phyloP scores from a whole-genome alignment of 2,113 vertebrate species.

The Patagioenas fasciata region DNA sequence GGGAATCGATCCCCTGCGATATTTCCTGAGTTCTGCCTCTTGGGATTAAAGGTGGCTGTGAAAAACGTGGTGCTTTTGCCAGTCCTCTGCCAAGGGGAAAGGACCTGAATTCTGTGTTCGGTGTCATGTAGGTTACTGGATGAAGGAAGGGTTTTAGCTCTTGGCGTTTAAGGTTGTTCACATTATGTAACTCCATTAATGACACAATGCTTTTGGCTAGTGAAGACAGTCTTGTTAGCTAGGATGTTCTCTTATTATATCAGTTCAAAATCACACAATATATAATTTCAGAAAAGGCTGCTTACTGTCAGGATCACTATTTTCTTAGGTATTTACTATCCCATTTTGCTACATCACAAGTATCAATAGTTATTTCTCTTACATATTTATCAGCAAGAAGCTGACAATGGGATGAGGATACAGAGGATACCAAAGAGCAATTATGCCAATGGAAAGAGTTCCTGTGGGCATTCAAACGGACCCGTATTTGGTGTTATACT shows the following conservation, averaged over 20 bases:
- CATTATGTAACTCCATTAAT: neutral
- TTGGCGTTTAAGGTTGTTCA: neutral
- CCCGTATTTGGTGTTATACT: neutral
- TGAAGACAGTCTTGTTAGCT: neutral
- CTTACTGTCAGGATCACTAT: neutral
- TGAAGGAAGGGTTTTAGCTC: neutral
- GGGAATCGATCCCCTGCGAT: neutral
- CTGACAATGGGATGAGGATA: neutral
- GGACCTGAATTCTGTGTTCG: neutral
- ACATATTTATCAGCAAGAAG: neutral
- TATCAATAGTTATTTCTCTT: neutral
- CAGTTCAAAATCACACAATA: neutral
- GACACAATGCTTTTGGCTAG: rapidly evolving
- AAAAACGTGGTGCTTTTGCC: neutral
- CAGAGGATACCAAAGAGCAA: neutral
- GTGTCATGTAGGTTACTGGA: neutral
- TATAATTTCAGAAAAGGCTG: neutral
- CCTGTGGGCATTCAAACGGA: neutral
- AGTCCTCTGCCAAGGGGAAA: conserved; percentile 23
- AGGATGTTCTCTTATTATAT: too few relatives aligned
- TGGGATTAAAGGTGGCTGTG: conserved; percentile 6
- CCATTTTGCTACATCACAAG: neutral
- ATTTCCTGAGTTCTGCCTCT: conserved; percentile 11
- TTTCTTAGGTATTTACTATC: neutral
- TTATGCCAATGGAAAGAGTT: neutral